Conservation (phyloP, 2,888 invertebrate genomes). For the Ptycholaimellus sp. region DNA sequence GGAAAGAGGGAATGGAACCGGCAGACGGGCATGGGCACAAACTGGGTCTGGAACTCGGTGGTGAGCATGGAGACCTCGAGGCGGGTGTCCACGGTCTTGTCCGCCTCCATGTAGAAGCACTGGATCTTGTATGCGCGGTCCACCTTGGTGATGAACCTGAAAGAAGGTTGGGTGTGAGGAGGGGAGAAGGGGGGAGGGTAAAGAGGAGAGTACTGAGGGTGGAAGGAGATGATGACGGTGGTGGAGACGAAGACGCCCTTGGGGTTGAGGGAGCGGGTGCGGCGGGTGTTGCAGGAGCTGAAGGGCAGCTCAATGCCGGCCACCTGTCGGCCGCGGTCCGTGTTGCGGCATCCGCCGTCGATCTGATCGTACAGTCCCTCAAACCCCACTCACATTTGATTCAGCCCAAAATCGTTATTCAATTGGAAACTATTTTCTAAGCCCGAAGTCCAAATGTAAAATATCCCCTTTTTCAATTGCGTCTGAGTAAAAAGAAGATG, state of each 20-base stretch:
- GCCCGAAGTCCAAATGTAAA: too few species aligned
- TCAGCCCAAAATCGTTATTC: too few species aligned
- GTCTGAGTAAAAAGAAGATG: too few species aligned
- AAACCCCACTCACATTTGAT: not conserved
- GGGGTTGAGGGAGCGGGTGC: conserved; percentile 24
- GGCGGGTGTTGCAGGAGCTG: conserved; percentile 22
- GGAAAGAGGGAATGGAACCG: not conserved
- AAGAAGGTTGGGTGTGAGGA: not conserved
- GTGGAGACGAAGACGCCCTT: conserved; percentile 22
- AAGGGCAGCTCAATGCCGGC: conserved; percentile 24
- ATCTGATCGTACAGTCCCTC: conserved; percentile 19
- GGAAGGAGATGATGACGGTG: conserved; percentile 25
- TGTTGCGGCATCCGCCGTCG: conserved; percentile 19
- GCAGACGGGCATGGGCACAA: conserved; percentile 4
- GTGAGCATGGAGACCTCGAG: conserved; percentile 16
- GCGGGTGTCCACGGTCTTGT: conserved; percentile 22
- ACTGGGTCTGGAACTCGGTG: not conserved
- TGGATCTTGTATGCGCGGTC: conserved; percentile 23
- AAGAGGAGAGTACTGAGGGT: conserved; percentile 10
- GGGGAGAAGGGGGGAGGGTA: not conserved
- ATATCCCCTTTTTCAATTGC: too few species aligned
- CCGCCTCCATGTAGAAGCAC: conserved; percentile 26
- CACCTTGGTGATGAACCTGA: conserved; percentile 5
- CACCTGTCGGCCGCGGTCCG: conserved; percentile 19
- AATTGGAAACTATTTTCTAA: too few species aligned